Percentiles rank a stretch among this genome's conserved stretches.
These are phyloP conservation scores for Pterois miles DNA, from an alignment of 2,797 vertebrate genomes.

Conservation along the genomic window DNA sequence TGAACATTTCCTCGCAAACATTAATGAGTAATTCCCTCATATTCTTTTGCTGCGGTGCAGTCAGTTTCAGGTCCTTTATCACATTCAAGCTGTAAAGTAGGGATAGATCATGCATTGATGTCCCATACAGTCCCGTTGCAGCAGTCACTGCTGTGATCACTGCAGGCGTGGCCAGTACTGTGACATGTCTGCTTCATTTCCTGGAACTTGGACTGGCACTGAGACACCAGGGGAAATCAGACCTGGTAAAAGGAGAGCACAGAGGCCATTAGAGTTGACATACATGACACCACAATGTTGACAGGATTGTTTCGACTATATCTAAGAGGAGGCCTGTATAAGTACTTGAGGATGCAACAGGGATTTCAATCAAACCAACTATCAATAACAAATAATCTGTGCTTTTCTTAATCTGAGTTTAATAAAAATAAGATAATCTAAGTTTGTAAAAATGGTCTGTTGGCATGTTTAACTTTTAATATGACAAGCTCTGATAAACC, in stretches of 20 bases:
- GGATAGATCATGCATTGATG: constrained; percentile 52
- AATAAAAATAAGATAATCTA: not conserved
- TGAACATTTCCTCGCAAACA: constrained; percentile 15
- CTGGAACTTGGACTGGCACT: constrained; percentile 99
- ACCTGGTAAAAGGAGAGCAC: constrained; percentile 81
- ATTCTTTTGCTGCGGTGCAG: constrained; percentile 14
- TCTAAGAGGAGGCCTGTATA: not conserved
- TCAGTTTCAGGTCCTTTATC: constrained; percentile 56
- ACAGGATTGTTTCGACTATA: not conserved
- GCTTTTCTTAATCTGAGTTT: not conserved
- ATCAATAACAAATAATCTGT: not conserved
- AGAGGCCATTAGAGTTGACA: not conserved
- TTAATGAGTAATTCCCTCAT: constrained; percentile 4
- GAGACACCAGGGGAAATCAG: constrained; percentile 99
- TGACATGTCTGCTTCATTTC: constrained; percentile 98
- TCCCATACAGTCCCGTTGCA: constrained; percentile 13
- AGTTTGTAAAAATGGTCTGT: not conserved
- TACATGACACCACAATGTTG: not conserved
- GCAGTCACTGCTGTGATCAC: constrained; percentile 62
- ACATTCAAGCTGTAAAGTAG: constrained; percentile 68
- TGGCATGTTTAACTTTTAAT: not conserved
- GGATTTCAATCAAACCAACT: not conserved
- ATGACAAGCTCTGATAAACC: not conserved
- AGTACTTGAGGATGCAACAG: not conserved
- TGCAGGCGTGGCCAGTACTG: constrained; percentile 99